phyloP scores from a whole-genome alignment of 2,888 invertebrate genomes.

The Tetranychus truncatus region DNA sequence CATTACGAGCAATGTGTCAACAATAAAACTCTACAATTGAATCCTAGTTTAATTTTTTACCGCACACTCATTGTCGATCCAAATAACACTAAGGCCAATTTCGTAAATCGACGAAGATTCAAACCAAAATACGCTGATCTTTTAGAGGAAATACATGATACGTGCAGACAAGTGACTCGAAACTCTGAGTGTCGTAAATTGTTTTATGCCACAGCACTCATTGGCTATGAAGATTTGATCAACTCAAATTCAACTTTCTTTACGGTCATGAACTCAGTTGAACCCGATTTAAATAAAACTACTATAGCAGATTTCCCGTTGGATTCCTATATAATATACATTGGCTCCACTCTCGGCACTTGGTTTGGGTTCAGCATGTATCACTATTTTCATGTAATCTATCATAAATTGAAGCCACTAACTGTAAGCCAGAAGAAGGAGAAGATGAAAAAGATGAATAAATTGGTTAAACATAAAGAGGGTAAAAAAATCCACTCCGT shows the following conservation, averaged over 20 bases:
- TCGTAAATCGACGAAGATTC: background rate
- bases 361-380: background rate
- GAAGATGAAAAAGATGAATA: too few species aligned
- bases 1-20: background rate
- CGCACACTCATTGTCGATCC: background rate
- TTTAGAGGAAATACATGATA: background rate
- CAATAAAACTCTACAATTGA: background rate
- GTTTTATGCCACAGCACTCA: background rate
- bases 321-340: background rate
- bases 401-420: too few species aligned
- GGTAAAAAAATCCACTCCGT: too few species aligned
- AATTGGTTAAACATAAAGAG: too few species aligned
- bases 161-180: background rate
- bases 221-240: background rate
- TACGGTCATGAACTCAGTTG: background rate
- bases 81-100: background rate
- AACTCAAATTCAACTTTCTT: background rate
- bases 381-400: too few species aligned
- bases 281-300: background rate
- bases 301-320: background rate
- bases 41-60: background rate
- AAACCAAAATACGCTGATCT: background rate
- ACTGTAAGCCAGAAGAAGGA: too few species aligned
- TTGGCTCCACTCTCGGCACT: background rate
- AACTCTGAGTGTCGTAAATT: background rate